Percentiles rank a stretch among this genome's conserved stretches.
phyloP scores from a whole-genome alignment of 2,797 vertebrate genomes.

The Diplodus puntazzo region DNA sequence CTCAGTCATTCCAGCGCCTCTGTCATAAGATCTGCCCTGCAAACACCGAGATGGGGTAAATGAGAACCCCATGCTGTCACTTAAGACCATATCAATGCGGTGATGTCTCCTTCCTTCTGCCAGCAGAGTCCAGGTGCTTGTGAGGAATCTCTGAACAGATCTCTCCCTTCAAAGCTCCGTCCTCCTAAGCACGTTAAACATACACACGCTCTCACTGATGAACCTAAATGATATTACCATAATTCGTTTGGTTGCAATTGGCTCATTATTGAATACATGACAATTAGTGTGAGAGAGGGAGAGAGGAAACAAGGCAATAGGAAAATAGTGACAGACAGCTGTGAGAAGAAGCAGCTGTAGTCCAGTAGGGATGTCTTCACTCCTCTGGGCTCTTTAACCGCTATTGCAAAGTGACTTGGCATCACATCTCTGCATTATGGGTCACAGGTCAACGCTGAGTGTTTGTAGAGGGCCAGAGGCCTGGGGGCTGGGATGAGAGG shows the following conservation, averaged over 20 bases:
- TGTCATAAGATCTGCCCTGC: constrained; percentile 49
- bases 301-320: constrained; percentile 28
- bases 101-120: constrained; percentile 34
- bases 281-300: constrained; percentile 42
- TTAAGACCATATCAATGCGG: constrained; percentile 56
- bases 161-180: constrained; percentile 60
- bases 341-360: constrained; percentile 26
- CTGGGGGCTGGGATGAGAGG: constrained; percentile 61
- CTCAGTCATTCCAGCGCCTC: constrained; percentile 5
- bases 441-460: constrained; percentile 77
- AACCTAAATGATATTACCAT: constrained; percentile 71
- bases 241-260: constrained; percentile 67
- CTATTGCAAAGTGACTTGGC: constrained; percentile 65
- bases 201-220: constrained; percentile 60
- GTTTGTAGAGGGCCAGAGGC: constrained; percentile 70
- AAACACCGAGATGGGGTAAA: constrained; percentile 55
- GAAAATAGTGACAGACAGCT: constrained; percentile 51
- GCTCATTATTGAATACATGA: constrained; percentile 65
- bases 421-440: constrained; percentile 77
- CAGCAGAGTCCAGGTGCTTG: constrained; percentile 60
- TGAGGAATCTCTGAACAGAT: constrained; percentile 42
- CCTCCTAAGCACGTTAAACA: constrained; percentile 63
- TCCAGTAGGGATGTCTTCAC: constrained; percentile 57
- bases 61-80: constrained; percentile 69
- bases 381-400: constrained; percentile 43